phyloP scores from a whole-genome alignment of 92 coral and sea anemone genomes.

The Paragorgia papillata region DNA sequence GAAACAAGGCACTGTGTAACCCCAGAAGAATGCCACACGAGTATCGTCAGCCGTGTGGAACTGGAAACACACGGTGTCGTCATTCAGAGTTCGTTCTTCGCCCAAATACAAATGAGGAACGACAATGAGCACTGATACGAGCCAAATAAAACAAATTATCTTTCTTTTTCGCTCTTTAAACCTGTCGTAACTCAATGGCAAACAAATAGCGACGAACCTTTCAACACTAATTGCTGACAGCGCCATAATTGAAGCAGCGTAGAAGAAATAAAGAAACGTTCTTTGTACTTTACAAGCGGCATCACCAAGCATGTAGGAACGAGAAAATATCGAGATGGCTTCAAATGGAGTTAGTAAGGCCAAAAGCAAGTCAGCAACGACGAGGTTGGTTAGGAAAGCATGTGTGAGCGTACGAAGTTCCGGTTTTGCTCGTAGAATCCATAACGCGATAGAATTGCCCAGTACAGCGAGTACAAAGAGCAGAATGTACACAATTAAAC shows the following conservation, averaged over 20 bases:
- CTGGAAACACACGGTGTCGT: constrained; percentile 53
- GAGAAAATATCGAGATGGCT: constrained; percentile 47
- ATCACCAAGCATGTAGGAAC: constrained; percentile 52
- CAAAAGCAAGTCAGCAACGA: constrained; percentile 63
- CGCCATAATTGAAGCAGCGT: constrained; percentile 63
- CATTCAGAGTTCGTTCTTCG: constrained; percentile 43
- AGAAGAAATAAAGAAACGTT: constrained; percentile 60
- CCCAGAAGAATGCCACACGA: constrained; percentile 44
- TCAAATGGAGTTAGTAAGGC: constrained; percentile 67
- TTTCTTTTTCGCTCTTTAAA: constrained; percentile 27
- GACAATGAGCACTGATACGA: constrained; percentile 47
- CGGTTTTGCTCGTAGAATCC: constrained; percentile 53
- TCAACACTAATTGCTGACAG: constrained; percentile 60
- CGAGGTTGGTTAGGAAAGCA: constrained; percentile 66
- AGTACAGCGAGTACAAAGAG: constrained; percentile 53
- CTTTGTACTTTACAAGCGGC: constrained; percentile 60
- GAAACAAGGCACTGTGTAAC: constrained; percentile 60
- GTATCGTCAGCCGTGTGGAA: constrained; percentile 31
- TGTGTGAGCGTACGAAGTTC: constrained; percentile 65
- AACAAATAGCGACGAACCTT: constrained; percentile 65
- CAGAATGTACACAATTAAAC: constrained; percentile 40
- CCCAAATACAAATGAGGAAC: constrained; percentile 64
- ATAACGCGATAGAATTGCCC: constrained; percentile 56
- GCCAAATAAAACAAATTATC: constrained; percentile 50
- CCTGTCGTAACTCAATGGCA: constrained; percentile 51